Evolutionary conservation across 2,113 vertebrate species (phyloP).

Genomic region (Cochlearius cochlearius): DNA sequence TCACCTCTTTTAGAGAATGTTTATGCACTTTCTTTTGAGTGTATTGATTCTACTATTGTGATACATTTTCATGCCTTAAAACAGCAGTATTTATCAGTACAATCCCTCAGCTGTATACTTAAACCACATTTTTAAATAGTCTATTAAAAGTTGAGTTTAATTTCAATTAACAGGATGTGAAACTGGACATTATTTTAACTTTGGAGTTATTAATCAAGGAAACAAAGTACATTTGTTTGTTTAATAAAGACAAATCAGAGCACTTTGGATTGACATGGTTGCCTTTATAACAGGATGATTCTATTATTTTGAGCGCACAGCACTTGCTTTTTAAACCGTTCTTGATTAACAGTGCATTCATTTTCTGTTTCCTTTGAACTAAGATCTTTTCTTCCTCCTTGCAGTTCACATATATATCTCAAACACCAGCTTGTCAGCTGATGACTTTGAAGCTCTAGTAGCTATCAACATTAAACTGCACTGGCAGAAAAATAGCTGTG

Average conservation of each 20-base stretch:
- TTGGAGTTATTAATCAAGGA: not conserved
- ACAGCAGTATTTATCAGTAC: not conserved
- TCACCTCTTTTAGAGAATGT: not conserved
- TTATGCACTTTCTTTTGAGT: not conserved
- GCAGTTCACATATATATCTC: not conserved
- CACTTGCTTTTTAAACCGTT: not conserved
- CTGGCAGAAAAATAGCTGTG: conserved; percentile 24
- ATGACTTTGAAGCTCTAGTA: conserved; percentile 6
- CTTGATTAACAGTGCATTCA: not conserved
- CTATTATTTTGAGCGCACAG: not conserved
- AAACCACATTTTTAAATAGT: not conserved
- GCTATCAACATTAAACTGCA: not conserved
- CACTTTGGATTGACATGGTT: not conserved
- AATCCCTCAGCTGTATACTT: not conserved
- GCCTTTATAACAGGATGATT: not conserved
- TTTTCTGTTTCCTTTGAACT: conserved; percentile 27
- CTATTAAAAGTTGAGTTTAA: not conserved
- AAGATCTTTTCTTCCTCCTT: not conserved
- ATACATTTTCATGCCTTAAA: not conserved
- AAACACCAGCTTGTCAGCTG: conserved; percentile 8
- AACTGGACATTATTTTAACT: not conserved
- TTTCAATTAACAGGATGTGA: not conserved
- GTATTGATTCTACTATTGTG: not conserved
- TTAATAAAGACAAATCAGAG: conserved; percentile 13
- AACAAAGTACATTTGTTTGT: not conserved